These are phyloP conservation scores for Cephalopterus ornatus DNA, from an alignment of 2,113 vertebrate genomes.

Conservation along the genomic window DNA sequence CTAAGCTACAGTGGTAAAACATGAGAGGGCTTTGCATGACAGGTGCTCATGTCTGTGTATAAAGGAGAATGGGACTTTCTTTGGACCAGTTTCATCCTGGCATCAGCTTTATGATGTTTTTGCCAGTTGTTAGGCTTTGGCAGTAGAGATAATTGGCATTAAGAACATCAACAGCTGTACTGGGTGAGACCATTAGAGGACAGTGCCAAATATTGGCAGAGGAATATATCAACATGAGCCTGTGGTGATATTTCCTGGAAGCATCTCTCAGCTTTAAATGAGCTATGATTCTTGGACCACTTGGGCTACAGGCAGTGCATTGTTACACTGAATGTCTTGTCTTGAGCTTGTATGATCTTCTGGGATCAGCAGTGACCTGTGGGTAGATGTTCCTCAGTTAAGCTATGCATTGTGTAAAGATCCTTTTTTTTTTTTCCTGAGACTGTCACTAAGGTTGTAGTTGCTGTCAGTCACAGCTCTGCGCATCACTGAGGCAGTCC, in stretches of 20 bases:
- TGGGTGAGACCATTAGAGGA: background rate
- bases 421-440: background rate
- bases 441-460: background rate
- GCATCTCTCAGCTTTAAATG: background rate
- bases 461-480: background rate
- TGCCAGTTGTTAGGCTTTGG: constrained; percentile 23
- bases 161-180: background rate
- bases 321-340: background rate
- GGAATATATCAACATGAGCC: background rate
- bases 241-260: background rate
- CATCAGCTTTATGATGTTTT: background rate
- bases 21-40: background rate
- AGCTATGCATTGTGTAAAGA: background rate
- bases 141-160: background rate
- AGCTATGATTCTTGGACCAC: background rate
- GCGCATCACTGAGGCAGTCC: background rate
- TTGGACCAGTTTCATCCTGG: background rate
- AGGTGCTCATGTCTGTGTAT: background rate
- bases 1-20: background rate
- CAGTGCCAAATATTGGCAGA: background rate
- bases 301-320: background rate
- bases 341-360: background rate
- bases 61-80: background rate
- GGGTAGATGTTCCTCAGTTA: background rate
- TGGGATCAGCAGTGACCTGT: background rate